phyloP scores from a whole-genome alignment of 2,888 invertebrate species.

The Imbricaverruca yamaguchii region DNA sequence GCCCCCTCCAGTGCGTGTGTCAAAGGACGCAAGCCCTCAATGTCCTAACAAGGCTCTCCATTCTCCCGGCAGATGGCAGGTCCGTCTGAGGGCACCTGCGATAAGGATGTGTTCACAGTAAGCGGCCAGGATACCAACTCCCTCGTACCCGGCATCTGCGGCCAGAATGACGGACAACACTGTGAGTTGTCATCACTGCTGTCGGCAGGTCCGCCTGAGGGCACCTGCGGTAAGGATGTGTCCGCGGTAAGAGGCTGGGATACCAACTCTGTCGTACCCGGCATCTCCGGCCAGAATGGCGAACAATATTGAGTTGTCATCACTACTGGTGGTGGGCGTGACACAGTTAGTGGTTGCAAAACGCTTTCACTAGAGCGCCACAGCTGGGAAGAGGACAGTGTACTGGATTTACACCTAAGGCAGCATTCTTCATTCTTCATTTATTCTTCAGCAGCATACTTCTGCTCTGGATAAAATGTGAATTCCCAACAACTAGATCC shows the following conservation, averaged over 20 bases:
- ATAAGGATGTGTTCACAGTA: constrained; percentile 60
- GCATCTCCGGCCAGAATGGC: constrained; percentile 65
- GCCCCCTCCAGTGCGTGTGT: too few relatives aligned
- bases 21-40: too few relatives aligned
- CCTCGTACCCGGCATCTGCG: constrained; percentile 62
- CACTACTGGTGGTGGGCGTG: constrained; percentile 51
- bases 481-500: too few relatives aligned
- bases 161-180: constrained; percentile 69
- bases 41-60: too few relatives aligned
- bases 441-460: too few relatives aligned
- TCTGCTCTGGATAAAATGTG: too few relatives aligned
- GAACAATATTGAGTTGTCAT: constrained; percentile 55
- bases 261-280: constrained; percentile 57
- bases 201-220: constrained; percentile 60
- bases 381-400: too few relatives aligned
- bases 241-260: constrained; percentile 64
- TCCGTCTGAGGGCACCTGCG: constrained; percentile 60
- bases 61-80: constrained; percentile 51
- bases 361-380: too few relatives aligned
- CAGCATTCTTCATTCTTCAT: too few relatives aligned
- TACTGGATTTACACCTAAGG: too few relatives aligned
- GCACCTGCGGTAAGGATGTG: constrained; percentile 60
- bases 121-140: constrained; percentile 62
- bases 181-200: constrained; percentile 49
- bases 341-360: too few relatives aligned